Base-by-base conservation (phyloP, 2,797 vertebrate species). In the Telmatherina bonti region DNA sequence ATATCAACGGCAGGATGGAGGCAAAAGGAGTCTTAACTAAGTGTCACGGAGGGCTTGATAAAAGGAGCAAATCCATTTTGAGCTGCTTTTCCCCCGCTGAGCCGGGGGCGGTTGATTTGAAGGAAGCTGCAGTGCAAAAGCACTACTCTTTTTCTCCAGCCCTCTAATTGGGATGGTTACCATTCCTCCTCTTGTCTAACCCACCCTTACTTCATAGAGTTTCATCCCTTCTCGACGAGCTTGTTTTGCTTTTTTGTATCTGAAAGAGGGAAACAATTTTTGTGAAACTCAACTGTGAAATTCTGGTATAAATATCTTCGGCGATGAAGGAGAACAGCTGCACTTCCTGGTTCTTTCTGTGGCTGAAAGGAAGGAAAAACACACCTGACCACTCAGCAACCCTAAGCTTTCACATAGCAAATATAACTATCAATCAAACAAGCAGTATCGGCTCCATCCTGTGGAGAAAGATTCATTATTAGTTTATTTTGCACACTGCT, bases 41-140 rank as follows among this genome's bases (percentile, higher is more conserved):
- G 89, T 91, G 89, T 91, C 90, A 89, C 72, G 76, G 81, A 90
- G 91, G 79, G 82, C 79, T 85, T 89, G 89, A 91, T 92, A 84
- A 92, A 92, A 91, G 86, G 75, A 82, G 82, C 72, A 85, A 78
- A 88, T 85, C 86, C 87, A 85, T 88, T 91, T 84, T 78, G 82
- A 90, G 88, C 80, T 69, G 61, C 71, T 82, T 81, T 87, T 87
- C 85, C 74, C 83, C 80, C 22, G 78, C 88, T 76, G 83, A 85
- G 91, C 89, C 61, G 87, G 84, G 85, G 91, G 88, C 82, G 86
- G 74, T 69, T 79, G 85, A 88, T 85, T 78, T 81, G 88, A 90
- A 78, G 84, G 88, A 72, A 83, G 84, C 84, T 18, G 82, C 86
- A 65, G 78, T 76, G 83, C 74, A 77, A 83, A 86, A 85, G 86